phyloP scores from a whole-genome alignment of 2,888 invertebrate species.

The Eueremaeus valkanovi region DNA sequence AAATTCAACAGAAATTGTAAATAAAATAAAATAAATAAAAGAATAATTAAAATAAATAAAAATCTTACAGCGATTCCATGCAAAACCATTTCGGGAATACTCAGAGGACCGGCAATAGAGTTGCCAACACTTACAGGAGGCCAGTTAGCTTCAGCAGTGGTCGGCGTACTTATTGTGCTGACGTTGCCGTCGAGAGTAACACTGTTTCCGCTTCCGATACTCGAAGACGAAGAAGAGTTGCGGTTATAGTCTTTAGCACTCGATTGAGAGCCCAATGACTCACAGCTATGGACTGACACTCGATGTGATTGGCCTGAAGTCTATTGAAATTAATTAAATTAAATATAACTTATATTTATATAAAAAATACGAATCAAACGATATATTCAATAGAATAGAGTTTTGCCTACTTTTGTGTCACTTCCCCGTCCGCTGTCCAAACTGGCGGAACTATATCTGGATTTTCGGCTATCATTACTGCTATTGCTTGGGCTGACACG shows the following conservation, averaged over 20 bases:
- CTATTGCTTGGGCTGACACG: constrained; percentile 74
- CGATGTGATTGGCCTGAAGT: constrained; percentile 34
- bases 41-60: neutral
- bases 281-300: constrained; percentile 40
- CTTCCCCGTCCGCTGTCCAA: constrained; percentile 89
- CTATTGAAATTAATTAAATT: neutral
- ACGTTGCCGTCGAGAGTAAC: neutral
- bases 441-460: constrained; percentile 76
- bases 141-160: neutral
- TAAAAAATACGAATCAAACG: neutral
- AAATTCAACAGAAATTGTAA: neutral
- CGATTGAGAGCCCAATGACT: constrained; percentile 38
- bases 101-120: constrained; percentile 49
- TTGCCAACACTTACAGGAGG: neutral
- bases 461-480: constrained; percentile 54
- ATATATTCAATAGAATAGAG: too few relatives aligned
- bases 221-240: constrained; percentile 37
- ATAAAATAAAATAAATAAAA: neutral
- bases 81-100: constrained; percentile 54
- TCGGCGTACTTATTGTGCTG: constrained; percentile 2
- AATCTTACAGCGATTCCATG: constrained; percentile 63
- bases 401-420: constrained; percentile 54
- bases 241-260: constrained; percentile 25
- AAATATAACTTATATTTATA: neutral
- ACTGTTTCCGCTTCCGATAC: constrained; percentile 33